A percentile compares a stretch with the other conserved stretches of the same genome.
Evolutionary conservation across 2,113 vertebrate species (phyloP).

Genomic region (Xiphophorus hellerii): DNA sequence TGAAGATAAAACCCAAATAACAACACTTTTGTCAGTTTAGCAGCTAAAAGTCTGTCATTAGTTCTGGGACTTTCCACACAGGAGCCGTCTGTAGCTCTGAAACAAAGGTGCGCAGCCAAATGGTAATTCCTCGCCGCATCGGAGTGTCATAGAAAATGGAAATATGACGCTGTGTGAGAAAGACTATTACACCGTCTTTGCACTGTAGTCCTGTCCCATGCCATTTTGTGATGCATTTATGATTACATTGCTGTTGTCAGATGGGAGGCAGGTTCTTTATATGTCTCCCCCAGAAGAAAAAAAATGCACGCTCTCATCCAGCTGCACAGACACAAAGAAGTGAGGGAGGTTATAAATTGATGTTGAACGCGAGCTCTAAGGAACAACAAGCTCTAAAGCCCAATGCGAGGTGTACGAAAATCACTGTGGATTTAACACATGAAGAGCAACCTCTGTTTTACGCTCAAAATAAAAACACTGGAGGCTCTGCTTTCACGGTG

Average conservation of each 20-base stretch:
- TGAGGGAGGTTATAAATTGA: constrained; percentile 50
- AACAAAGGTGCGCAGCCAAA: constrained; percentile 46
- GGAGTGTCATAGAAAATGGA: constrained; percentile 50
- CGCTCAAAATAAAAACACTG: constrained; percentile 57
- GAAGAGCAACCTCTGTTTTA: constrained; percentile 55
- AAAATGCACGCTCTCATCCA: constrained; percentile 31
- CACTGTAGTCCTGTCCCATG: constrained; percentile 25
- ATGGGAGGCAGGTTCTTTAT: constrained; percentile 10
- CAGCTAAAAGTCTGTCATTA: constrained; percentile 61
- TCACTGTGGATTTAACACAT: constrained; percentile 65
- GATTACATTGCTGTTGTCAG: constrained; percentile 43
- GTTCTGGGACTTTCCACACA: constrained; percentile 48
- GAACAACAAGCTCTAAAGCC: constrained; percentile 57
- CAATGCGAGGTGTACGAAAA: constrained; percentile 61
- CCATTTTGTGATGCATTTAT: constrained; percentile 30
- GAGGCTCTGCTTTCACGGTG: constrained; percentile 39
- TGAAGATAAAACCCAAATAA: constrained; percentile 68
- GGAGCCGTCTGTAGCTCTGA: constrained; percentile 41
- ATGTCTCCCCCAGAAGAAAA: background rate
- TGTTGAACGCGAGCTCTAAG: constrained; percentile 41
- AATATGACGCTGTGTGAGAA: constrained; percentile 50
- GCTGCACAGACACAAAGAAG: constrained; percentile 37
- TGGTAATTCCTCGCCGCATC: constrained; percentile 34
- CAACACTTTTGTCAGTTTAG: constrained; percentile 66
- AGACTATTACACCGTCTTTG: constrained; percentile 34